A percentile compares a stretch with the other conserved stretches of the same genome.
Conservation (phyloP, 2,113 vertebrate genomes). For the Pungitius pungitius region DNA sequence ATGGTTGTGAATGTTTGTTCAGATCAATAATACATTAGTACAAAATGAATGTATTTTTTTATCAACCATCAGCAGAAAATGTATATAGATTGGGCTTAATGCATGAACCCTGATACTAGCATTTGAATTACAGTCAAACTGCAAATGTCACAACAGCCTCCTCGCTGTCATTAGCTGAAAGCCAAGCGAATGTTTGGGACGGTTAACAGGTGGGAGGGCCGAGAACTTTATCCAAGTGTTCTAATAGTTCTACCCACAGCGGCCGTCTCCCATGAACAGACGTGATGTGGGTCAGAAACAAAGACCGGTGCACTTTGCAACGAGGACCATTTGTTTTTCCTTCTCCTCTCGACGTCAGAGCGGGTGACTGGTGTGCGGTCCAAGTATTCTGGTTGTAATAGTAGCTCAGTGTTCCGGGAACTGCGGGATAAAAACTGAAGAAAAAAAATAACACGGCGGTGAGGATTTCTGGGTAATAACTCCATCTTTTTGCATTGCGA, state of each 20-base stretch:
- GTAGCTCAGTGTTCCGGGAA: constrained; percentile 78
- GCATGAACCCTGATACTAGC: not conserved
- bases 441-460: constrained; percentile 49
- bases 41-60: not conserved
- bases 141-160: constrained; percentile 41
- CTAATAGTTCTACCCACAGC: constrained; percentile 52
- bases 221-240: constrained; percentile 37
- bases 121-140: constrained; percentile 1
- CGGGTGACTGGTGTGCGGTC: constrained; percentile 71
- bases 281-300: constrained; percentile 68
- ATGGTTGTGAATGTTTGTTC: not conserved
- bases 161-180: constrained; percentile 37
- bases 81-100: not conserved
- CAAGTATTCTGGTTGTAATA: constrained; percentile 79
- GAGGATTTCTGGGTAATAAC: constrained; percentile 78
- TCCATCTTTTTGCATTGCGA: constrained; percentile 71
- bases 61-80: not conserved
- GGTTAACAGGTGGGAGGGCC: constrained; percentile 8
- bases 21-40: not conserved
- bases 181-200: constrained; percentile 33
- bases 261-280: constrained; percentile 62
- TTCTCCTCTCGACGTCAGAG: constrained; percentile 57
- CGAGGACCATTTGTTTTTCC: constrained; percentile 54
- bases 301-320: constrained; percentile 66
- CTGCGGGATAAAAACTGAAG: constrained; percentile 66